Evolutionary conservation across 1,140 invertebrate genomes (phyloP), one percentile per base, ranked within the genome.

Genomic region (Tetranychus cinnabarinus): DNA sequence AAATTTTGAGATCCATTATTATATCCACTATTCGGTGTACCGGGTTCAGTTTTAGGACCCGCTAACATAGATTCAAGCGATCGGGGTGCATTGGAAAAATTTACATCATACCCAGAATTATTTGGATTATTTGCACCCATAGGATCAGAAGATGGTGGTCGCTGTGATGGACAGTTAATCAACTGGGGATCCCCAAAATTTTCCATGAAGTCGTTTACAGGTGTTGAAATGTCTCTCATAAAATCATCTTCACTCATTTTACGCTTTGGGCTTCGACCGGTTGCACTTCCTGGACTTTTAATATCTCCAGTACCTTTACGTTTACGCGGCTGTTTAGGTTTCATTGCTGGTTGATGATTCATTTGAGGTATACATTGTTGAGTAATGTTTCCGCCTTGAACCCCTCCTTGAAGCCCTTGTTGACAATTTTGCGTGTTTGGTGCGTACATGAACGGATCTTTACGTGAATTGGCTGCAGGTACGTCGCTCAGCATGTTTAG

Each of bases 401-500:
- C 31, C 34, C 31, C 42, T 58, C n/a, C 37, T 61, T 50, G 33
- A 56, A 50, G 13, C 55, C 47, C 42, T 57, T 37, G 37, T 56
- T 56, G 33, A 56, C 15, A 36, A 34, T n/a, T 35, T 56, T 34
- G 35, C 34, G 15, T 34, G 37, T 4, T 36, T 47, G 61, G 37
- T 46, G 23, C 36, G 15, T 58, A 45, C 61, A 15, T 35, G n/a
- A 8, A 39, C 31, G 31, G 7, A 12, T 13, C 35, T 47, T 37
- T 42, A 35, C 23, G 58, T 10, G 61, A 37, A 50, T 64, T 65
- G 10, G 70, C 68, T 36, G 70, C 66, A 13, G 70, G 69, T 23
- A 70, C 65, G 65, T 74, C 73, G 61, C 72, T 72, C 31, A 75
- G 65, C 50, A 75, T 67, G 64, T 67, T 71, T 63, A 73, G 72